Percentiles rank a stretch among this genome's conserved stretches.
Evolutionary conservation across 2,888 invertebrate species (phyloP).

Genomic region (Uloborus plumipes): DNA sequence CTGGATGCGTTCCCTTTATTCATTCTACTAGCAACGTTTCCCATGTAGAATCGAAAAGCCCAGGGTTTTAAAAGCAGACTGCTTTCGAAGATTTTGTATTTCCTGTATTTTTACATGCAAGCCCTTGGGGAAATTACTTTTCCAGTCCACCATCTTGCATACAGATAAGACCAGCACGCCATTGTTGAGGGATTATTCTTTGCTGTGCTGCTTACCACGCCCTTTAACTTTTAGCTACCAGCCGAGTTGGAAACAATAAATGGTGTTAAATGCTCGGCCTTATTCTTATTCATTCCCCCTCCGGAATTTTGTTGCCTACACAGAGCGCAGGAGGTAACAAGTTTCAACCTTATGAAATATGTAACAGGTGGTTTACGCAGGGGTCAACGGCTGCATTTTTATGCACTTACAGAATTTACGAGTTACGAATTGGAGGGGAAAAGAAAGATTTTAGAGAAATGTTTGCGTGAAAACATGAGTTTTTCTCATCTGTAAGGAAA

Average conservation of each 20-base stretch:
- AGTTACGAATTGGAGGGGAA: too few species aligned
- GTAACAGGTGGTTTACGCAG: constrained; percentile 46
- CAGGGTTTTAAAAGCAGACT: constrained; percentile 20
- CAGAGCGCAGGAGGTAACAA: constrained; percentile 13
- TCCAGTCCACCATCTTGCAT: constrained; percentile 27
- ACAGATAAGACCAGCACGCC: constrained; percentile 37
- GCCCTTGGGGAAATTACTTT: constrained; percentile 47
- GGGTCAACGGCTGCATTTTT: constrained; percentile 11
- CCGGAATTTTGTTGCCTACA: not conserved
- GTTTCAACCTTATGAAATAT: constrained; percentile 48
- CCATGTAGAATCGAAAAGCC: constrained; percentile 21
- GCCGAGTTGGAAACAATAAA: constrained; percentile 27
- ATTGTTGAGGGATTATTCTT: constrained; percentile 27
- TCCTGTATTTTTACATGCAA: constrained; percentile 32
- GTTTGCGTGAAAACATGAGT: too few species aligned
- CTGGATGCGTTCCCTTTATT: constrained; percentile 8
- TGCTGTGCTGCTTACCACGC: constrained; percentile 9
- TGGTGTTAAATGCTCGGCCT: constrained; percentile 41
- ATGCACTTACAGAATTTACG: constrained; percentile 10
- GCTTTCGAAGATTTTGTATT: constrained; percentile 47
- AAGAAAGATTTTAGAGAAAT: too few species aligned
- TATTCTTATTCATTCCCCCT: constrained; percentile 49
- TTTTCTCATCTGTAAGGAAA: too few species aligned
- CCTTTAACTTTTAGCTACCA: constrained; percentile 33
- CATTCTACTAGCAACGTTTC: constrained; percentile 25